Evolutionary conservation across 2,113 vertebrate genomes (phyloP), one percentile per base, ranked within the genome.

Genomic region (Aplodontia rufa): DNA sequence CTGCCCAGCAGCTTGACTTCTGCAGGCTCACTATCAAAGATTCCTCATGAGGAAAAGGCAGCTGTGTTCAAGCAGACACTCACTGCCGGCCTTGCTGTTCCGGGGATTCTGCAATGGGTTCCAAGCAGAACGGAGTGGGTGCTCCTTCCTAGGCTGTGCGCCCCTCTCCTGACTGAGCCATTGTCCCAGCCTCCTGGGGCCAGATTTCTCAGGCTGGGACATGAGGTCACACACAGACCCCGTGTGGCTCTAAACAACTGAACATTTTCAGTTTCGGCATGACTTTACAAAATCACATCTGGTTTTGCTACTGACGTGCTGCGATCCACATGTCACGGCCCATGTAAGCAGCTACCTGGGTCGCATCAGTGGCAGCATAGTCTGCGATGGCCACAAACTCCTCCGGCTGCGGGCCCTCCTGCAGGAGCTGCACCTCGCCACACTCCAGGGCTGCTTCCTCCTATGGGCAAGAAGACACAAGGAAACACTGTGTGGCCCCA

Each of bases 341-440:
- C n/a, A n/a, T 19, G 13, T 9, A 2, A 37, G 35, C 26, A 4
- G 20, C 37, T 97, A 98, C 97, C 98, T 98, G 97, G 0, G 96
- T 98, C 62, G 97, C 97, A 0, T 98, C 97, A 0, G 96, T 91
- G 53, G 98, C 98, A 10, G 90, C 13, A 11, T 97, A 98, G 88
- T 98, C 97, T 5, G 97, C 95, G 0, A 98, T 98, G 87, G 96
- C 97, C 79, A 97, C 97, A 0, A 97, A 97, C 69, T 98, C 97
- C 58, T 96, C 96, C 0, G 96, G 96, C n/a, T 76, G 66, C 3
- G 8, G 53, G 0, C 20, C 32, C 5, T 91, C 96, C 72, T 72
- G 69, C 32, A 93, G 64, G n/a, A 6, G 53, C 60, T 92, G 92
- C 14, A 68, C 86, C 19, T 87, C 93, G 2, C 60, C 64, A 8